Percentiles rank a stretch among this genome's conserved stretches.
Evolutionary conservation across 2,888 invertebrate species (phyloP).

Genomic region (Netelia fuscicornis): DNA sequence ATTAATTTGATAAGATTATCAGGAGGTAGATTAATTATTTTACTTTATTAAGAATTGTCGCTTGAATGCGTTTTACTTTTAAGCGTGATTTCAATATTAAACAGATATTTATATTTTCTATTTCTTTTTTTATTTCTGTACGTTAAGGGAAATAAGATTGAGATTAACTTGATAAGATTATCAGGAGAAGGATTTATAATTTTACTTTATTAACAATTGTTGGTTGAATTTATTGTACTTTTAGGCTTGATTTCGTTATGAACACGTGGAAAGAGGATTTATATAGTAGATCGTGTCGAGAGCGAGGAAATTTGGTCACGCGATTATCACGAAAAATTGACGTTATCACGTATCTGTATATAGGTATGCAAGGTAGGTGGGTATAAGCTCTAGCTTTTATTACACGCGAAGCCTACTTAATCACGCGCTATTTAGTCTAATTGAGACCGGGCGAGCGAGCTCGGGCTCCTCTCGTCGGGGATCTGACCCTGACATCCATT

Average conservation of each 20-base stretch:
- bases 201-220: too few relatives aligned
- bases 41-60: too few relatives aligned
- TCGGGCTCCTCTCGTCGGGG: constrained; percentile 69
- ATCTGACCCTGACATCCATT: constrained; percentile 83
- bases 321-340: constrained; percentile 14
- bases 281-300: too few relatives aligned
- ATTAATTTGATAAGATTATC: too few relatives aligned
- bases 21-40: too few relatives aligned
- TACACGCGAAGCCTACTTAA: constrained; percentile 72
- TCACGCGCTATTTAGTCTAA: constrained; percentile 80
- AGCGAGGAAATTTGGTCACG: neutral
- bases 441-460: constrained; percentile 76
- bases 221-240: too few relatives aligned
- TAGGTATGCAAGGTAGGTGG: neutral
- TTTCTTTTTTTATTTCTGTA: too few relatives aligned
- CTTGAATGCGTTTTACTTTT: too few relatives aligned
- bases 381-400: constrained; percentile 10
- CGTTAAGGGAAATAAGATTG: too few relatives aligned
- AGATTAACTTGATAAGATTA: too few relatives aligned
- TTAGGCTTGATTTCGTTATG: neutral
- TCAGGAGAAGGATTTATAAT: too few relatives aligned
- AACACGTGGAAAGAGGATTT: neutral
- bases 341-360: neutral
- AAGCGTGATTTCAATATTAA: too few relatives aligned
- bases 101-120: neutral